A percentile compares a stretch with the other conserved stretches of the same genome.
phyloP scores from a whole-genome alignment of 2,888 invertebrate species.

The Dendrolimus houi region DNA sequence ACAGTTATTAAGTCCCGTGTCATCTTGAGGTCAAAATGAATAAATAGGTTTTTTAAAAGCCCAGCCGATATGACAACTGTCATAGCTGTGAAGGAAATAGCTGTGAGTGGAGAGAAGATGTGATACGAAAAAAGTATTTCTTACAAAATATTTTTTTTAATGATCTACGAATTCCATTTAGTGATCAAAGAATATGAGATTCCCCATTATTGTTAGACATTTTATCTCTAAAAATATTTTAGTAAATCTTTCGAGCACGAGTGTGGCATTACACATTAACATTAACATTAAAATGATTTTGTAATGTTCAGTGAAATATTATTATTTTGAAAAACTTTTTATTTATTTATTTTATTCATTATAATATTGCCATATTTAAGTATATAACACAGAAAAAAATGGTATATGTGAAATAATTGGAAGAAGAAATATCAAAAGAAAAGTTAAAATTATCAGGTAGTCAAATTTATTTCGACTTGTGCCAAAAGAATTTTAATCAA shows the following conservation, averaged over 20 bases:
- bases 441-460: constrained; percentile 51
- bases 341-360: too few species aligned
- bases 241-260: too few species aligned
- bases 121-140: constrained; percentile 25
- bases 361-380: too few species aligned
- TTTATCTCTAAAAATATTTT: too few species aligned
- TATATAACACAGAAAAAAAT: too few species aligned
- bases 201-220: too few species aligned
- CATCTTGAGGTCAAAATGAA: constrained; percentile 70
- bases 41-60: constrained; percentile 68
- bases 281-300: too few species aligned
- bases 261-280: too few species aligned
- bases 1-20: constrained; percentile 58
- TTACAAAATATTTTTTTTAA: constrained; percentile 18
- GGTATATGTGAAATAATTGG: background rate
- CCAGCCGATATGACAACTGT: constrained; percentile 54
- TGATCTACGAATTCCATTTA: background rate
- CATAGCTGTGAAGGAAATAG: constrained; percentile 62
- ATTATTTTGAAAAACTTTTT: too few species aligned
- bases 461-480: constrained; percentile 43
- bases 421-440: constrained; percentile 25
- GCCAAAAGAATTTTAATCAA: constrained; percentile 64
- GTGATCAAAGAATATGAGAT: background rate
- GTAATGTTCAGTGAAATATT: too few species aligned
- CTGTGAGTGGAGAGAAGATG: constrained; percentile 43